Evolutionary conservation across 2,797 vertebrate genomes (phyloP).

Genomic region (Denticeps clupeoides): DNA sequence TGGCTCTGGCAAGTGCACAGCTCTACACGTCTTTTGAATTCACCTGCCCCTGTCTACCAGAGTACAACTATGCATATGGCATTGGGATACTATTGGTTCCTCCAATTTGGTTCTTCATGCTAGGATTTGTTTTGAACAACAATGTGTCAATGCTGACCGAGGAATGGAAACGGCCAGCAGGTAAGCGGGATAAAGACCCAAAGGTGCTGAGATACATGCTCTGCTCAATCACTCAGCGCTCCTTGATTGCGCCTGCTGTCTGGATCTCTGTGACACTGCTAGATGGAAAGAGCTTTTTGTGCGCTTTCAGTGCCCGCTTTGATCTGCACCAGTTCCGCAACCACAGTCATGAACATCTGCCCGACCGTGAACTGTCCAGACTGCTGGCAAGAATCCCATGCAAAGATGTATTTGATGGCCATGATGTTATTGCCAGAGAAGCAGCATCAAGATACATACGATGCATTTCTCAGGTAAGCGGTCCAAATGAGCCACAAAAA

Average conservation of each 20-base stretch:
- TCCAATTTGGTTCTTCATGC: slow-evolving; percentile 79
- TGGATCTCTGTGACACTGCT: slow-evolving; percentile 91
- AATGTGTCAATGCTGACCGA: slow-evolving; percentile 86
- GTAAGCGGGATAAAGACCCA: slow-evolving; percentile 70
- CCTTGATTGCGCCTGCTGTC: slow-evolving; percentile 77
- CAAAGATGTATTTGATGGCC: slow-evolving; percentile 67
- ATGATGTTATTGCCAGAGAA: slow-evolving; percentile 64
- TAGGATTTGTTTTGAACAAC: slow-evolving; percentile 94
- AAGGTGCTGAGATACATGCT: slow-evolving; percentile 86
- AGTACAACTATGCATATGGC: slow-evolving; percentile 78
- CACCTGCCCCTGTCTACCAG: slow-evolving; percentile 85
- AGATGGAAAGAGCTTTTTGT: slow-evolving; percentile 89
- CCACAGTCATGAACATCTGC: slow-evolving; percentile 41
- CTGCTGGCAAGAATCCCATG: slow-evolving; percentile 86
- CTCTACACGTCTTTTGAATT: slow-evolving; percentile 91
- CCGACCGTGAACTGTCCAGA: slow-evolving; percentile 53
- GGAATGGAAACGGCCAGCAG: slow-evolving; percentile 81
- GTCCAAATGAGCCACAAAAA: too few species aligned
- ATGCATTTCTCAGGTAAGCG: slow-evolving; percentile 88
- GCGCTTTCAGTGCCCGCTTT: slow-evolving; percentile 77
- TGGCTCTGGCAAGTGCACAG: slow-evolving; percentile 90
- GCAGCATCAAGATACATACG: slow-evolving; percentile 76
- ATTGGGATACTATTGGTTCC: slow-evolving; percentile 78
- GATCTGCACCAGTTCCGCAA: slow-evolving; percentile 71
- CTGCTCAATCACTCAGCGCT: slow-evolving; percentile 81